Conservation (phyloP, 2,888 invertebrate genomes). For the Amiota mariae region DNA sequence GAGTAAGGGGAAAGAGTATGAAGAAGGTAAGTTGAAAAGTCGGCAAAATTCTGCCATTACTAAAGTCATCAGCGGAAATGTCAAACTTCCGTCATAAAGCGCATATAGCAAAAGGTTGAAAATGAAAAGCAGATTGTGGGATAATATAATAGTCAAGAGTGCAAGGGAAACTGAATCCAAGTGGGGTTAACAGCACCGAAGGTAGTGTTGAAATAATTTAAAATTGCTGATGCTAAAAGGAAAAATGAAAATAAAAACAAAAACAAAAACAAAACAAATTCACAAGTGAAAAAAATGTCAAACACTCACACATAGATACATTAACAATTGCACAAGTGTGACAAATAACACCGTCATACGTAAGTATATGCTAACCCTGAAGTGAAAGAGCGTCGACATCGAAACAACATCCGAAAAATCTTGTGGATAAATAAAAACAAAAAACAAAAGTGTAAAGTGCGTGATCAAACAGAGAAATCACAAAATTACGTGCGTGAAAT, state of each 20-base stretch:
- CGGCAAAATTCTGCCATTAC: neutral
- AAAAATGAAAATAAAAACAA: neutral
- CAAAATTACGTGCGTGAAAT: constrained; percentile 31
- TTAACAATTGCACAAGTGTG: constrained; percentile 8
- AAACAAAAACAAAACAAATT: neutral
- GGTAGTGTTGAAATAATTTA: constrained; percentile 27
- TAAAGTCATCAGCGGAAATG: constrained; percentile 18
- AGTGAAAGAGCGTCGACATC: neutral
- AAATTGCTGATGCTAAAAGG: constrained; percentile 28
- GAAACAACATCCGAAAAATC: neutral
- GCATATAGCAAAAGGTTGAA: neutral
- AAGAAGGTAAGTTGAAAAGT: neutral
- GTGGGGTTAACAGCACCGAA: too few species aligned
- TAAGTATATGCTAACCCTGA: too few species aligned
- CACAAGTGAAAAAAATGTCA: neutral
- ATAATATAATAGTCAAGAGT: neutral
- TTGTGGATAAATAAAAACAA: neutral
- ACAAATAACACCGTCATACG: constrained; percentile 17
- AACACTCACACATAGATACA: neutral
- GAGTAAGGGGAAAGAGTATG: neutral
- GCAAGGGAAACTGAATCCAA: neutral
- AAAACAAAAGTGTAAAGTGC: constrained; percentile 24
- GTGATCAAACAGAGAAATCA: constrained; percentile 28
- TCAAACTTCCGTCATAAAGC: constrained; percentile 6
- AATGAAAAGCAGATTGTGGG: neutral